Conservation (phyloP, 2,113 vertebrate genomes). For the Petaurus breviceps region DNA sequence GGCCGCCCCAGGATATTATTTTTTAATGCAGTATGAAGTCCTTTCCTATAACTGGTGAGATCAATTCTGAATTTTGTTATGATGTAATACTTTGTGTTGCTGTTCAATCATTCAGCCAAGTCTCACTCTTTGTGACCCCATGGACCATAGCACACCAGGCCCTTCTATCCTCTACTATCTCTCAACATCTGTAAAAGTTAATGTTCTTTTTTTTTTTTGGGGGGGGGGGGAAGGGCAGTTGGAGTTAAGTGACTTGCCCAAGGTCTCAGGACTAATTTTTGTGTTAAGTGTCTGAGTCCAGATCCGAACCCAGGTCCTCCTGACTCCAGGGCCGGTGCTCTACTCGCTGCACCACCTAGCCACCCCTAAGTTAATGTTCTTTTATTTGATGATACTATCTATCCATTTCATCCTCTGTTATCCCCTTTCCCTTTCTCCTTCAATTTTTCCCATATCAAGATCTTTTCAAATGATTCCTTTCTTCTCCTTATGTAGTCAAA, state of each 20-base stretch:
- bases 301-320: too few species aligned
- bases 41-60: not conserved
- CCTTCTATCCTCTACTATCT: too few species aligned
- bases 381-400: not conserved
- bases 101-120: not conserved
- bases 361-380: not conserved
- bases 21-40: not conserved
- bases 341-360: too few species aligned
- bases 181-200: not conserved
- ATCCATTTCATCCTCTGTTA: not conserved
- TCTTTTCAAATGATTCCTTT: not conserved
- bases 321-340: too few species aligned
- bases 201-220: not conserved
- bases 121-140: not conserved
- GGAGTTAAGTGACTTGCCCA: too few species aligned
- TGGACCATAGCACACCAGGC: not conserved
- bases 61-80: not conserved
- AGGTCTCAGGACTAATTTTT: too few species aligned
- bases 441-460: not conserved
- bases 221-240: too few species aligned
- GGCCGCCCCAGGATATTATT: not conserved
- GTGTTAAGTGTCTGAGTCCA: too few species aligned
- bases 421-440: not conserved
- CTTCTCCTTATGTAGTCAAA: not conserved
- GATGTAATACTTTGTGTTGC: not conserved